phyloP scores from a whole-genome alignment of 37 sponge, comb jelly and placozoan genomes.

The Mnemiopsis leidyi region DNA sequence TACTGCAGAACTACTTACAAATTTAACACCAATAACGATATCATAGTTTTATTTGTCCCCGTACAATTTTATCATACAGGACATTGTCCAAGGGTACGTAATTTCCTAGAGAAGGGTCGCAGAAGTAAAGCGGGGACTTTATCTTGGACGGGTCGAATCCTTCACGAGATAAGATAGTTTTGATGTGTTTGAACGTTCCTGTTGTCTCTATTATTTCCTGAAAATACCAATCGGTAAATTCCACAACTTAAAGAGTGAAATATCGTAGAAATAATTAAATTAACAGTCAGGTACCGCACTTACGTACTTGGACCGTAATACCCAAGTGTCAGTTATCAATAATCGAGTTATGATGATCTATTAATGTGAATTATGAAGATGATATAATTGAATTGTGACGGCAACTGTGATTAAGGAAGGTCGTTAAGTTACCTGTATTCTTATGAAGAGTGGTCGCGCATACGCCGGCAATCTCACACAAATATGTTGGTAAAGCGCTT shows the following conservation, averaged over 20 bases:
- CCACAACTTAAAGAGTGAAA: too few species aligned
- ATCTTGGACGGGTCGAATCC: slow-evolving; percentile 70
- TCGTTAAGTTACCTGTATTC: slow-evolving; percentile 66
- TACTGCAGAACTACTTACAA: too few species aligned
- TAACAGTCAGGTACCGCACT: too few species aligned
- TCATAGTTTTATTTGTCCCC: slow-evolving; percentile 63
- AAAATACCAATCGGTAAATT: too few species aligned
- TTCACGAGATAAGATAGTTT: slow-evolving; percentile 70
- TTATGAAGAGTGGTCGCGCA: slow-evolving; percentile 83
- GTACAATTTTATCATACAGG: slow-evolving; percentile 64
- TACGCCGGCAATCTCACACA: slow-evolving; percentile 74
- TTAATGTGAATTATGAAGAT: too few species aligned
- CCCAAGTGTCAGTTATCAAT: too few species aligned
- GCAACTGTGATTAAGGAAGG: too few species aligned
- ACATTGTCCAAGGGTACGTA: slow-evolving; percentile 77
- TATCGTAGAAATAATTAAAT: too few species aligned
- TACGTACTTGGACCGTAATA: too few species aligned
- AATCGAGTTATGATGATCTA: too few species aligned
- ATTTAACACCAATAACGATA: too few species aligned
- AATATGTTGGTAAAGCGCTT: slow-evolving; percentile 68
- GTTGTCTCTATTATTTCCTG: slow-evolving; percentile 71
- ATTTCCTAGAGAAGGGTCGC: slow-evolving; percentile 67
- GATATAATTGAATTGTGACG: too few species aligned
- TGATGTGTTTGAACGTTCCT: slow-evolving; percentile 79
- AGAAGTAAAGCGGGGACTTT: slow-evolving; percentile 80